A percentile compares a stretch with the other conserved stretches of the same genome.
phyloP scores from a whole-genome alignment of 23 tunicate species.

The Clavelina lepadiformis region DNA sequence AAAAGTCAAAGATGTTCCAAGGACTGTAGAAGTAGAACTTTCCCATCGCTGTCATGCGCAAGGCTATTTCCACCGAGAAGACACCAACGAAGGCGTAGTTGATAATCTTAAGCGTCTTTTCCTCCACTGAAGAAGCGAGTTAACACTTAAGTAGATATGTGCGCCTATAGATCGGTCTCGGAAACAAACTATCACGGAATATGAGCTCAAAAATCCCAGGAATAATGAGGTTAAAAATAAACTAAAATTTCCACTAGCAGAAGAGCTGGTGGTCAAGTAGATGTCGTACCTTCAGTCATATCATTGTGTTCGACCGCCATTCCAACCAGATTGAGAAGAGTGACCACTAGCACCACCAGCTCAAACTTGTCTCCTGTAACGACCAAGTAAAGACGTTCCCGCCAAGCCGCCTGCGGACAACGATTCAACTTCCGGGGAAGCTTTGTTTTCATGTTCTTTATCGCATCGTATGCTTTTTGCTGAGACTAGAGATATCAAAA shows the following conservation, averaged over 20 bases:
- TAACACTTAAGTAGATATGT: no score
- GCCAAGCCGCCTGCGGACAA: conserved; percentile 57
- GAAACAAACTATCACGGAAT: no score
- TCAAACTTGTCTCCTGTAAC: conserved; percentile 78
- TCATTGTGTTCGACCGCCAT: conserved; percentile 75
- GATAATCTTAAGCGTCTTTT: conserved; percentile 17
- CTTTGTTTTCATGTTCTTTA: conserved; percentile 72
- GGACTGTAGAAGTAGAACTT: conserved; percentile 45
- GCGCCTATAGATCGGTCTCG: no score
- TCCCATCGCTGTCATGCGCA: conserved; percentile 76
- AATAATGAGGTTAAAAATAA: no score
- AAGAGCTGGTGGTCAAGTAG: no score
- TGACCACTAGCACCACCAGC: conserved; percentile 51
- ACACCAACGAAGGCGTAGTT: conserved; percentile 47
- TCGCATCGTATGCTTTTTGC: conserved; percentile 42
- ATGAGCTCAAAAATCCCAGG: no score
- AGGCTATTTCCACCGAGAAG: conserved; percentile 52
- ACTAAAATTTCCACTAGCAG: no score
- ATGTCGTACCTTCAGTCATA: conserved; percentile 23
- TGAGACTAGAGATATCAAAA: conserved; percentile 41
- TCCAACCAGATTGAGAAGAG: conserved; percentile 54
- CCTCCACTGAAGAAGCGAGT: conserved; percentile 10
- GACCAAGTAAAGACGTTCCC: conserved; percentile 40
- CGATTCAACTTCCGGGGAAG: conserved; percentile 51
- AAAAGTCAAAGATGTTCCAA: conserved; percentile 85